Evolutionary conservation across 2,888 invertebrate species (phyloP).

Genomic region (Platycnemis pennipes): DNA sequence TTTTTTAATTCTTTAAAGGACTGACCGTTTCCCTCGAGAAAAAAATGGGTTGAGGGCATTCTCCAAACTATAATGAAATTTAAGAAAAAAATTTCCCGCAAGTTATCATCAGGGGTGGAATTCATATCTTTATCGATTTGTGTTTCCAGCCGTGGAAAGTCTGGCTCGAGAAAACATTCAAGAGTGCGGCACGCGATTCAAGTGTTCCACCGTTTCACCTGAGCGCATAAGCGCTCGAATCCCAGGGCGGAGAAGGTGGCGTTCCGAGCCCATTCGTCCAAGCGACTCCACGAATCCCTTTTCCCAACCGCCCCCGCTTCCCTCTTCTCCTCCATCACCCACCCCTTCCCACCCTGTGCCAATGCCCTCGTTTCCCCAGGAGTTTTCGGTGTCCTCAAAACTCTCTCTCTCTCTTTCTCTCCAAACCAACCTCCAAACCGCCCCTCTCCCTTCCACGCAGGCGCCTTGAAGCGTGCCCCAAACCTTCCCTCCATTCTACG

Average conservation of each 20-base stretch:
- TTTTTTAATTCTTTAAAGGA: background rate
- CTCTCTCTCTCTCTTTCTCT: background rate
- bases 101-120: background rate
- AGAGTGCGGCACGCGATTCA: background rate
- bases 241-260: background rate
- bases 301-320: background rate
- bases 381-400: background rate
- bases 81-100: background rate
- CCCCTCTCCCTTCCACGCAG: background rate
- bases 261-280: background rate
- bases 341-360: background rate
- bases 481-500: background rate
- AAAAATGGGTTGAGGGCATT: background rate
- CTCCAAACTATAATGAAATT: background rate
- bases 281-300: background rate
- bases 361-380: conserved; percentile 3
- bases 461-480: background rate
- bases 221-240: background rate
- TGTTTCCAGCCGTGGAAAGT: background rate
- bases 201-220: background rate
- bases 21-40: background rate
- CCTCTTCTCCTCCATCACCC: background rate
- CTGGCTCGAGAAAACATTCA: background rate
- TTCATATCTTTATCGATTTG: background rate
- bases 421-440: background rate